A percentile compares a stretch with the other conserved stretches of the same genome.
Evolutionary conservation across 1,140 invertebrate species (phyloP).

Genomic region (Apocrypta bakeri): DNA sequence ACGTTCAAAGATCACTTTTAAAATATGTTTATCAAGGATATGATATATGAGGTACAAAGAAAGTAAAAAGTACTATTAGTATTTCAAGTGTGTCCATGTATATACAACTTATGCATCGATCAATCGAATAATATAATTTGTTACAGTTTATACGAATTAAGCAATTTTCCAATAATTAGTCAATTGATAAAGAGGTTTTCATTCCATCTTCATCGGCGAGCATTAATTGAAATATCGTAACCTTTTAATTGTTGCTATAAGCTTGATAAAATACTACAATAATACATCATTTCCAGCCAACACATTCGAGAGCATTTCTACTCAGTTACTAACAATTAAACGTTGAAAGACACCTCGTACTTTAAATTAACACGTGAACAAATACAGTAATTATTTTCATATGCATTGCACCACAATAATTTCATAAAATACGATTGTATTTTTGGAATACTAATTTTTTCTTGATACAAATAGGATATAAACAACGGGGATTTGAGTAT

Average conservation of each 20-base stretch:
- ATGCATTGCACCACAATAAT: constrained; percentile 28
- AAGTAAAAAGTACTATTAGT: constrained; percentile 13
- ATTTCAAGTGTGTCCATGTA: constrained; percentile 30
- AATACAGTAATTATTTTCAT: constrained; percentile 23
- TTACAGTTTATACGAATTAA: constrained; percentile 31
- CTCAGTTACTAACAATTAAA: constrained; percentile 18
- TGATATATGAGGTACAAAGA: constrained; percentile 31
- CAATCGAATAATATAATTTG: constrained; percentile 34
- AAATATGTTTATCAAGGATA: not conserved
- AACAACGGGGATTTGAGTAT: constrained; percentile 19
- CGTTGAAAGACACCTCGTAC: constrained; percentile 14
- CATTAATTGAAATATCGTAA: constrained; percentile 23
- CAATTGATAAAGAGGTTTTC: constrained; percentile 30
- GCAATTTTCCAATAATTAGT: constrained; percentile 40
- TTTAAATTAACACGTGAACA: constrained; percentile 12
- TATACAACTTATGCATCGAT: constrained; percentile 33
- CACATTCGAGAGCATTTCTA: constrained; percentile 21
- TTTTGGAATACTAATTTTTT: constrained; percentile 4
- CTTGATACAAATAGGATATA: constrained; percentile 23
- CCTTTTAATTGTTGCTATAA: constrained; percentile 25
- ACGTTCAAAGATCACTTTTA: not conserved
- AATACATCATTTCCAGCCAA: constrained; percentile 32
- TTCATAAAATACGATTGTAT: constrained; percentile 41
- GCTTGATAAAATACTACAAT: constrained; percentile 39
- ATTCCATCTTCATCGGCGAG: constrained; percentile 25